Base-by-base conservation (phyloP, 2,888 invertebrate genomes). In the Dolomedes plantarius region DNA sequence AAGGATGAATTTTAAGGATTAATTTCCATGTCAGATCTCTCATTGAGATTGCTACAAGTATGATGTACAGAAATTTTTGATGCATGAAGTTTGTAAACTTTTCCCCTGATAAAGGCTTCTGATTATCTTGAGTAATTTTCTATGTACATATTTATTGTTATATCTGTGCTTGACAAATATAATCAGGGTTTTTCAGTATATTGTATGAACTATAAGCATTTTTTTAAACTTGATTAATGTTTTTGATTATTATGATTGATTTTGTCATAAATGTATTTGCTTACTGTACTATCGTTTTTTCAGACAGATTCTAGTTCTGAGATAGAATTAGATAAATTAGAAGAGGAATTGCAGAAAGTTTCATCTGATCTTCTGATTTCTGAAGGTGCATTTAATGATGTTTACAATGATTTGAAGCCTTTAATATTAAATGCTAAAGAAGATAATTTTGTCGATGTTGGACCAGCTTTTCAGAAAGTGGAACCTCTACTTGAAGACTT, bases 361-460 rank as follows among this genome's bases (percentile, higher is more conserved):
- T 56, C 5, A 23, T 1, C 3, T 19, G 19, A 23, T 3, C 16
- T 23, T 3, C 19, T n/a, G 3, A 56, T 6, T 3, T 56, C 46
- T 2, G 6, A 56, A 23, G 16, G 23, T 11, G 2, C 3, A 6
- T 56, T 56, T 56, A 56, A 23, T 23, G 56, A 56, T 56, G 23
- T 56, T 19, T 56, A 56, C 56, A 16, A 56, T 23, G 56, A 56
- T 11, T 56, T 56, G 56, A 56, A 56, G 56, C 23, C 56, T 23
- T 11, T 23, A 5, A 56, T 56, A 56, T 2, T 6, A 5, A 19
- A 56, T 56, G 56, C 23, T 6, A 56, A 19, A 56, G 1, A 56
- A 6, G 56, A 56, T 6, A 23, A 19, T 1, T 56, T 56, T 56
- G 11, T 23, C 23, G 56, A 56, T 56, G 23, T 23, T 56, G 56